Conservation (phyloP, 2,113 vertebrate species). For the Cariama cristata region DNA sequence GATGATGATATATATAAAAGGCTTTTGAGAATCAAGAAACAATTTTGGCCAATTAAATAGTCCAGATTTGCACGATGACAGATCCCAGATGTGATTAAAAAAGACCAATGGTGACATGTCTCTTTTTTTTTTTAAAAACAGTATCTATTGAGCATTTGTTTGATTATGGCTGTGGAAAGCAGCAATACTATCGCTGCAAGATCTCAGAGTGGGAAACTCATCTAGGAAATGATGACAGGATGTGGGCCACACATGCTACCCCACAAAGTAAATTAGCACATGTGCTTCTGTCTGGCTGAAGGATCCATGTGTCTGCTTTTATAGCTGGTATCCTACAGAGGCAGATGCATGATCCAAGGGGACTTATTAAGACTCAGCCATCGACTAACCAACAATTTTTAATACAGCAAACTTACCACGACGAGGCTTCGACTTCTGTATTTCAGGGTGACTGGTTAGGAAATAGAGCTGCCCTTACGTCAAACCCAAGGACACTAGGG, state of each 20-base stretch:
- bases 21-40: conserved; percentile 1
- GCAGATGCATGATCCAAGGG: not conserved
- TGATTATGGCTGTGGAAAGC: not conserved
- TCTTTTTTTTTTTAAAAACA: not conserved
- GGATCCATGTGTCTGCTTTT: not conserved
- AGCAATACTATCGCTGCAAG: not conserved
- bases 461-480: not conserved
- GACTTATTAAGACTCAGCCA: not conserved
- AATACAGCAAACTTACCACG: rapidly evolving
- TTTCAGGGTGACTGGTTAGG: not conserved
- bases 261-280: not conserved
- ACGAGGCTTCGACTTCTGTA: not conserved
- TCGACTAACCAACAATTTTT: not conserved
- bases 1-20: not conserved
- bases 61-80: not conserved
- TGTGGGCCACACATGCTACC: rapidly evolving
- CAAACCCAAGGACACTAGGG: rapidly evolving
- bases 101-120: not conserved
- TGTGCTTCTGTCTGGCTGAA: rapidly evolving
- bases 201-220: not conserved
- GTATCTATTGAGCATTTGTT: not conserved
- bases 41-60: not conserved
- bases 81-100: conserved; percentile 24
- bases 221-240: not conserved
- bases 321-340: not conserved